Percentiles rank a stretch among this genome's conserved stretches.
These are phyloP conservation scores for Molossus molossus DNA, from an alignment of 2,797 vertebrate species.

Conservation along the genomic window DNA sequence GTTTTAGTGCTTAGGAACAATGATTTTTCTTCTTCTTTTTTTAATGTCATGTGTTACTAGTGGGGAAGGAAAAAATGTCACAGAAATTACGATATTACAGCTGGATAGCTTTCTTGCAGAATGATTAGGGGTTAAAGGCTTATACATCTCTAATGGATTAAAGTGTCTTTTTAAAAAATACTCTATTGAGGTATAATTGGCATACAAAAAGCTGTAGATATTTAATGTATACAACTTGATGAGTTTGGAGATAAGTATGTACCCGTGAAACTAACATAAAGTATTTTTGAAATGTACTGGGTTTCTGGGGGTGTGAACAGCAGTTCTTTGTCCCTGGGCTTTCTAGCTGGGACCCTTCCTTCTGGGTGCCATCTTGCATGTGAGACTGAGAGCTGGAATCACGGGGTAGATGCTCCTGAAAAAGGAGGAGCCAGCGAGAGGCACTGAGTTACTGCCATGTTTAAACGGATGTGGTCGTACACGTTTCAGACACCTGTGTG, in stretches of 20 bases:
- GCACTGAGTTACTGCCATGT: not conserved
- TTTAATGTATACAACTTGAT: not conserved
- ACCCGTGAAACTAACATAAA: not conserved
- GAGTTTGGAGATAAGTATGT: not conserved
- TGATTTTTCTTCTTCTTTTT: not conserved
- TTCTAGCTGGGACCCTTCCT: not conserved
- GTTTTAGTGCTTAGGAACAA: slow-evolving; percentile 24
- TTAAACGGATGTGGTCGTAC: not conserved
- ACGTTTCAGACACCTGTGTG: not conserved
- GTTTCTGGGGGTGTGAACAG: not conserved
- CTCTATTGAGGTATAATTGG: not conserved
- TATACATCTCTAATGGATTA: not conserved
- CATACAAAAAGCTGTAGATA: not conserved
- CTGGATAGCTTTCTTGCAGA: not conserved
- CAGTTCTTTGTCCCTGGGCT: not conserved
- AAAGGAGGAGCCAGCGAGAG: not conserved
- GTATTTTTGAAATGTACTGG: not conserved
- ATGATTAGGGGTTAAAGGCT: not conserved
- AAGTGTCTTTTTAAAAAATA: not conserved
- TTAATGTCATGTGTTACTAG: not conserved
- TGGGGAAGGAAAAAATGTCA: slow-evolving; percentile 34
- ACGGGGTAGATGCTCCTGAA: not conserved
- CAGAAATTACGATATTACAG: not conserved
- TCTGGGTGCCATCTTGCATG: not conserved
- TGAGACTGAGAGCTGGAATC: not conserved